Base-by-base conservation (phyloP, 1,140 invertebrate genomes). In the Harpegnathos saltator region DNA sequence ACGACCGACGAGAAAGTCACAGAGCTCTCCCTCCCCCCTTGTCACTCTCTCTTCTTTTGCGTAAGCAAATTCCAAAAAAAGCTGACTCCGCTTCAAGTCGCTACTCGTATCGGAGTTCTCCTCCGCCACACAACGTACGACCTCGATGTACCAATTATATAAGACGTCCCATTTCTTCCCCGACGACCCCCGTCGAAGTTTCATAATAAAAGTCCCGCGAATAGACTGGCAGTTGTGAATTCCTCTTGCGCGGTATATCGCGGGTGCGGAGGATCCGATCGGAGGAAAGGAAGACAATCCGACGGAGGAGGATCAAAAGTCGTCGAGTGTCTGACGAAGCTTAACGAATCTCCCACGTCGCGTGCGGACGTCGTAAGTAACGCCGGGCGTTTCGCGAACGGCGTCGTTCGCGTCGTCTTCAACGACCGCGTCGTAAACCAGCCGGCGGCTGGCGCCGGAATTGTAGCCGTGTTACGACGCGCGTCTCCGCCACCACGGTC, bases 1-100 rank as follows among this genome's bases (percentile, higher is more conserved):
- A 84, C 63, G 71, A 83, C 56, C 17, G 50, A 12, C 54, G 33
- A 84, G 69, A 85, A 75, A 62, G 48, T 78, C 56, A 78, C 78
- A 69, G 68, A 48, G 84, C 72, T 68, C 15, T 33, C 19, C 22
- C 15, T 48, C 38, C 11, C 38, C 5, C 29, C 5, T 5, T 33
- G 1, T 33, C 29, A 3, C 29, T 33, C 72, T 68, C 15, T 33
- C 19, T 29, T 9, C 26, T 9, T 44, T 11, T 44, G 38, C 11
- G 11, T 11, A 19, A n/a, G 19, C 15, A 44, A 73, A 44, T 22
- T 59, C 71, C 19, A 19, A 26, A 59, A 59, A 59, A 9, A 59
- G 22, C 15, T 73, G 19, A 59, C 19, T 11, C 33, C 19, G 29
- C 11, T 17, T 62, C 59, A 26, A 73, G 54, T 59, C 24, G 54